These are phyloP conservation scores for Thera britannica DNA, from an alignment of 2,888 invertebrate species.

Conservation along the genomic window DNA sequence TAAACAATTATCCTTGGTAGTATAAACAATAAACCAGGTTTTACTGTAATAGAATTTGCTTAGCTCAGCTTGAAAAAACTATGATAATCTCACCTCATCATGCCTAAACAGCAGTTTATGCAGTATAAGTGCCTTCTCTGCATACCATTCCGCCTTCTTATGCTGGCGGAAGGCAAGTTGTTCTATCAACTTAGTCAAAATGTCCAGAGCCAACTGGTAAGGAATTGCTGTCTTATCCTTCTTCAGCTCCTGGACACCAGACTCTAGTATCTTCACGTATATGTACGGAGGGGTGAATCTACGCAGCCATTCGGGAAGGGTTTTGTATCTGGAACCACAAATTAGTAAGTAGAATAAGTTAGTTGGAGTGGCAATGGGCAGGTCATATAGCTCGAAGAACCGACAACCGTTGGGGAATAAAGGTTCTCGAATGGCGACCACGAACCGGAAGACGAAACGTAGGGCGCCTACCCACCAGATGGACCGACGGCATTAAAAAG, in stretches of 20 bases:
- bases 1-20: too few relatives aligned
- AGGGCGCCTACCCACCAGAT: too few relatives aligned
- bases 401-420: too few relatives aligned
- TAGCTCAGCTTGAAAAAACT: too few relatives aligned
- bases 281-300: constrained; percentile 83
- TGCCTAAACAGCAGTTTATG: constrained; percentile 64
- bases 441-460: too few relatives aligned
- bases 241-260: constrained; percentile 70
- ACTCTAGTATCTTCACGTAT: constrained; percentile 69
- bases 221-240: constrained; percentile 49
- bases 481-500: too few relatives aligned
- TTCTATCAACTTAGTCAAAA: constrained; percentile 77
- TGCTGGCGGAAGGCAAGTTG: constrained; percentile 78
- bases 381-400: too few relatives aligned
- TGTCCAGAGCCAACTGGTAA: constrained; percentile 73
- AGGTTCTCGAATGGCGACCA: too few relatives aligned
- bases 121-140: constrained; percentile 86
- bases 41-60: too few relatives aligned
- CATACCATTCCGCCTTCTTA: constrained; percentile 82
- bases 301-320: constrained; percentile 81
- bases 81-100: constrained; percentile 57
- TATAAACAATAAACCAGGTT: too few relatives aligned
- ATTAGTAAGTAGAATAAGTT: background rate
- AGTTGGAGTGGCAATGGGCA: too few relatives aligned
- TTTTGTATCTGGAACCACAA: constrained; percentile 56